phyloP scores from a whole-genome alignment of 2,888 invertebrate genomes.

The Agrilus cyanescens region DNA sequence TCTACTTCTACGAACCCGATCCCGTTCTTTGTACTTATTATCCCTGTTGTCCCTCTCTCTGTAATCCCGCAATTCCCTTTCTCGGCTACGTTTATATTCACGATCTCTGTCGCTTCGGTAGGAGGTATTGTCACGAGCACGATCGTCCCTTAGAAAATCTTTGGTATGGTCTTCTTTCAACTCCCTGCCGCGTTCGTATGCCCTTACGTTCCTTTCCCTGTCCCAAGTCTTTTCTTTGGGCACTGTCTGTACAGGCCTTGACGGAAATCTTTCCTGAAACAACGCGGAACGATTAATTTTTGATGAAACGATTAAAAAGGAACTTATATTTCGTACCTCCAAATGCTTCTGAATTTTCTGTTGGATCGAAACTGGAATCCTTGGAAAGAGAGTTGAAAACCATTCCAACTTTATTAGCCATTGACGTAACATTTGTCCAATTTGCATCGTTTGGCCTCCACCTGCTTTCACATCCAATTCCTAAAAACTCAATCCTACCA shows the following conservation, averaged over 20 bases:
- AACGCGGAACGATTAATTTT: background rate
- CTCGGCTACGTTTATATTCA: conserved; percentile 14
- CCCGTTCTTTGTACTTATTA: conserved; percentile 14
- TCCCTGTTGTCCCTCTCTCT: conserved; percentile 26
- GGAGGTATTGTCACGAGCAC: conserved; percentile 17
- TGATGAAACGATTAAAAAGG: background rate
- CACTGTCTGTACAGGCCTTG: conserved; percentile 25
- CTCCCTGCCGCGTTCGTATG: conserved; percentile 24
- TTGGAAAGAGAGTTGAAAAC: conserved; percentile 96
- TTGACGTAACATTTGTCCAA: conserved; percentile 86
- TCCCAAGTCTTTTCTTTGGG: conserved; percentile 22
- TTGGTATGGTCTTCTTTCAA: conserved; percentile 25
- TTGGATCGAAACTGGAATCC: conserved; percentile 96
- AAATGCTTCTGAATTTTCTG: conserved; percentile 74
- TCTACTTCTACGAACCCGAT: conserved; percentile 20
- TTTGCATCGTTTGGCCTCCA: conserved; percentile 83
- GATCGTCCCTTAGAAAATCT: conserved; percentile 27
- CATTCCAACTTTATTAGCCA: conserved; percentile 94
- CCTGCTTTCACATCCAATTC: conserved; percentile 97
- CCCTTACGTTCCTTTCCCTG: conserved; percentile 14
- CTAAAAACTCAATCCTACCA: conserved; percentile 30
- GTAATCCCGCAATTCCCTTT: conserved; percentile 16
- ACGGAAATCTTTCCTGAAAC: conserved; percentile 29
- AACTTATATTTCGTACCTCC: conserved; percentile 35
- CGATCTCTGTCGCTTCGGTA: conserved; percentile 6